phyloP scores from a whole-genome alignment of 2,113 vertebrate genomes.

The Nyctibius bracteatus region DNA sequence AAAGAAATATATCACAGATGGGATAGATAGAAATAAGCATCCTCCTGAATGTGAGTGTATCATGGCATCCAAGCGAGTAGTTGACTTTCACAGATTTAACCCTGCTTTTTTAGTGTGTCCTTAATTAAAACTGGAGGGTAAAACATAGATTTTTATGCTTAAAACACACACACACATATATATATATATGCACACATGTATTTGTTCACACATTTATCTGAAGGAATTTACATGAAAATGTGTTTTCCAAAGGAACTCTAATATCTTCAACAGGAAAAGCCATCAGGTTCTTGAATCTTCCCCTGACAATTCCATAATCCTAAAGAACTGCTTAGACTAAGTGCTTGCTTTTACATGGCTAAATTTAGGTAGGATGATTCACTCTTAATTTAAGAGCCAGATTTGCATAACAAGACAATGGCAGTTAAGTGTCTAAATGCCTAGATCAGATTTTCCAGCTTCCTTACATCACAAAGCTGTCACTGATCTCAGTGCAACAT shows the following conservation, averaged over 20 bases:
- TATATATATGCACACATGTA: not conserved
- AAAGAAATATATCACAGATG: not conserved
- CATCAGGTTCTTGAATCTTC: not conserved
- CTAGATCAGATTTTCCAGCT: not conserved
- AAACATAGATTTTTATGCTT: not conserved
- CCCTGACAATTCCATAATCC: not conserved
- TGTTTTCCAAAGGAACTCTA: not conserved
- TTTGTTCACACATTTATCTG: not conserved
- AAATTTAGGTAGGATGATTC: conserved; percentile 31
- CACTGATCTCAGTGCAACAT: not conserved
- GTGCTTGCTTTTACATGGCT: not conserved
- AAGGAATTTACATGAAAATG: not conserved
- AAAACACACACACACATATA: not conserved
- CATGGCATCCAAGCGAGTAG: not conserved
- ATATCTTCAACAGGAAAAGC: not conserved
- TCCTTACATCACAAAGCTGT: not conserved
- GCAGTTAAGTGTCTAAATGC: not conserved
- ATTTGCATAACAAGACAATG: conserved; percentile 20
- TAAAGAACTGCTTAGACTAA: not conserved
- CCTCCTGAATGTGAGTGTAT: not conserved
- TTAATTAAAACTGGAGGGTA: not conserved
- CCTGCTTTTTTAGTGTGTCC: not conserved
- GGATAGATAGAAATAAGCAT: conserved; percentile 1
- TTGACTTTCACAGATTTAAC: not conserved
- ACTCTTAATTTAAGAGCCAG: not conserved